Percentiles rank a stretch among this genome's conserved stretches.
Conservation (phyloP, 2,113 vertebrate species). For the Leptobrachium ailaonicum region DNA sequence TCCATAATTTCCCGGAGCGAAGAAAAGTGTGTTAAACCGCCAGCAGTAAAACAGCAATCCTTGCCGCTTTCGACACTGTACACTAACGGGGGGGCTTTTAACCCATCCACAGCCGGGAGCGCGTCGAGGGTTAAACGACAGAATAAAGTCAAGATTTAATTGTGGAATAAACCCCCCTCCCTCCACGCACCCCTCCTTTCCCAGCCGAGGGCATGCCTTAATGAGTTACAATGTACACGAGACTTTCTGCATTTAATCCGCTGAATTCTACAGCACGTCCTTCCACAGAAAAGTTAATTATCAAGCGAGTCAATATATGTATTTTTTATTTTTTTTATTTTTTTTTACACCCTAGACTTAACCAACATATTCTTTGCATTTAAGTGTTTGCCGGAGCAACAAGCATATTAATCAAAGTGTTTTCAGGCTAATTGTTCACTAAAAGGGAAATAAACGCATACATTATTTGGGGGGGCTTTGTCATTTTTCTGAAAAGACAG, state of each 20-base stretch:
- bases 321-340: neutral
- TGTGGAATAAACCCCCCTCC: neutral
- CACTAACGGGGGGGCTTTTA: neutral
- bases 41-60: neutral
- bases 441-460: constrained; percentile 44
- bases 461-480: constrained; percentile 32
- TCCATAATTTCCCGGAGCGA: neutral
- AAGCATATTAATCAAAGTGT: constrained; percentile 48
- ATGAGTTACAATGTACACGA: constrained; percentile 20
- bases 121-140: neutral
- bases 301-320: constrained; percentile 44
- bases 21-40: neutral
- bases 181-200: neutral
- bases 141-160: neutral
- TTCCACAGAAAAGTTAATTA: constrained; percentile 45
- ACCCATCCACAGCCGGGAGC: neutral
- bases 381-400: constrained; percentile 49
- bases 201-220: neutral
- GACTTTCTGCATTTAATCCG: constrained; percentile 11
- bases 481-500: constrained; percentile 24
- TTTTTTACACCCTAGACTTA: neutral
- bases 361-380: constrained; percentile 43
- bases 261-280: constrained; percentile 29
- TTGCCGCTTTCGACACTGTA: neutral
- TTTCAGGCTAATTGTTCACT: constrained; percentile 47